Base-by-base conservation (phyloP, 2,888 invertebrate species). In the Andricus curvator region DNA sequence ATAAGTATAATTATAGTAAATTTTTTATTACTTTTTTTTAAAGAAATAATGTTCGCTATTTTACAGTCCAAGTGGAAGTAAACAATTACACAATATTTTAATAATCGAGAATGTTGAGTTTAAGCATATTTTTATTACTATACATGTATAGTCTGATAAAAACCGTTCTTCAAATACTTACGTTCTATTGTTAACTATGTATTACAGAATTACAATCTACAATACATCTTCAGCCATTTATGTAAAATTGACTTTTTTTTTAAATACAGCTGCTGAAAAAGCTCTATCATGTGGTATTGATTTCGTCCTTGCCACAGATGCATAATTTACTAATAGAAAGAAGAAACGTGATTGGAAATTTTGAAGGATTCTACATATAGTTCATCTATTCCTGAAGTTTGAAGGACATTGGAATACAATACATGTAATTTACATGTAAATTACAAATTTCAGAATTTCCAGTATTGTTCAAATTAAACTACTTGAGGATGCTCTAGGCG, bases 201-300 rank as follows among this genome's bases (percentile, higher is more conserved):
- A 33, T 51, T 74, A 56, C 70, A 67, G 20, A 48, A 48, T 48
- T 48, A 48, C 1, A 48, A 48, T 67, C 11, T 67, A 25, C 51
- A 29, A 51, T 70, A 51, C 29, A 48, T 51, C 33, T 20, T 44
- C n/a, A 41, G n/a, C 22, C 15, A 29, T 29, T 64, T 74, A 56
- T 56, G 74, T 74, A 74, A 51, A 74, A n/a, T 74, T 56, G n/a
- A n/a, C 33, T 74, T 20, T 33, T 20, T 33, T 60, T 74, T 74
- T 51, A 48, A 74, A 56, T 74, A 74, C 56, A 56, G 60, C 20
- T 74, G 74, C 74, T 60, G 37, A 74, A 74, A 51, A 33, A 29
- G 8, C 1, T 20, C 9, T 74, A 33, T 37, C 51, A 13, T 29
- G 17, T 51, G 1, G 51, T 70, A 70, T 51, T 70, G 33, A 56